Conservation (phyloP, 2,797 vertebrate species). For the Amazonetta brasiliensis region DNA sequence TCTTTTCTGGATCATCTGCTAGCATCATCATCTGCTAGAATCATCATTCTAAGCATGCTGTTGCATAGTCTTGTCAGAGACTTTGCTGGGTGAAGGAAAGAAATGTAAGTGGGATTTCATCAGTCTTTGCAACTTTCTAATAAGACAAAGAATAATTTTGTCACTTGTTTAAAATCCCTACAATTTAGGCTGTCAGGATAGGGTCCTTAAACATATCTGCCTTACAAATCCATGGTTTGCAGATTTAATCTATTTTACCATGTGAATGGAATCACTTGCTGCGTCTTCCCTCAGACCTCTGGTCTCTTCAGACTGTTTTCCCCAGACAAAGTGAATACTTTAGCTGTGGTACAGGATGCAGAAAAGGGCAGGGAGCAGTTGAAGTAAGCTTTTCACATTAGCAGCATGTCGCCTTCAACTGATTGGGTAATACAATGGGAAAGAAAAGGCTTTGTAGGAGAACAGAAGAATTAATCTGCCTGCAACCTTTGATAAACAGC, state of each 20-base stretch:
- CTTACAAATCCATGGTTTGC: background rate
- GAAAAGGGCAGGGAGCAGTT: background rate
- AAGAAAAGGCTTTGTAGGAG: background rate
- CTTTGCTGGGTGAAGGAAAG: background rate
- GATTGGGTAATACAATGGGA: background rate
- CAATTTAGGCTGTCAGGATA: background rate
- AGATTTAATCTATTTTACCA: background rate
- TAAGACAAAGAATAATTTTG: background rate
- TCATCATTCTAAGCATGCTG: background rate
- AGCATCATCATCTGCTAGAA: too few species aligned
- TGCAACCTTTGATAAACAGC: background rate
- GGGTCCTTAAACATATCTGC: background rate
- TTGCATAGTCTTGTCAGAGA: background rate
- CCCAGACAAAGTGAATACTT: background rate
- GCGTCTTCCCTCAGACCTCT: background rate
- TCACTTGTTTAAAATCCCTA: background rate
- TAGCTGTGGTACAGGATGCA: background rate
- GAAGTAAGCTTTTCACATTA: background rate
- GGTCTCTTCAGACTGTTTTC: background rate
- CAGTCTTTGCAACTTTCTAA: background rate
- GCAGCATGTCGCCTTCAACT: background rate
- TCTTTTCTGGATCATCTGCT: background rate
- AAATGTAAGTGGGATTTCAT: background rate
- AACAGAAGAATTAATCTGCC: conserved; percentile 19
- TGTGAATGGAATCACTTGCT: background rate